Evolutionary conservation across 1,140 invertebrate species (phyloP), one percentile per base, ranked within the genome.

Genomic region (Drosophila persimilis): DNA sequence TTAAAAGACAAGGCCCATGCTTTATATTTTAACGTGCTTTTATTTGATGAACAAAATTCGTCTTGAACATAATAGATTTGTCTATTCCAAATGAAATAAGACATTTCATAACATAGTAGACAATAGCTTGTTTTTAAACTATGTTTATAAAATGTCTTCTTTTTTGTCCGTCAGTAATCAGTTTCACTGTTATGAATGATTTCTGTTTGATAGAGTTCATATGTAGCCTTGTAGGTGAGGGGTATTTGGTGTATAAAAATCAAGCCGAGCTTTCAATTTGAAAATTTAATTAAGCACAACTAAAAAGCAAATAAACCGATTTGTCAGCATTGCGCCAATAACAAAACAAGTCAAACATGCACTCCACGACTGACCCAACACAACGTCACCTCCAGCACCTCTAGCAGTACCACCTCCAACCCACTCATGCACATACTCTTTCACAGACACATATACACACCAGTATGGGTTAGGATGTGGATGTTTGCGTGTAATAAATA

Each of bases 401-500:
- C 26, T 6, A 1, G 1, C 11, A 13, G 17, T n/a, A 48, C n/a
- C 20, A 26, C 64, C 31, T 39, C 50, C 44, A 54, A 20, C 31
- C 22, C 26, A 35, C 44, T 43, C 46, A 29, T 39, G 8, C 54
- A 62, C 58, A 35, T 3, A 35, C 11, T 39, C 35, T 13, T 3
- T 3, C 31, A 11, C 31, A 56, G 20, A 73, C 55, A 57, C 15
- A 20, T 20, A 20, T 44, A 39, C 35, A n/a, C 44, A 72, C 50
- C 46, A 58, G 51, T 53, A 53, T 35, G 15, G 52, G 52, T 50
- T 44, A 51, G 53, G 58, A 60, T 43, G 57, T 47, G 61, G 41
- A 44, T 71, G 64, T 80, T 80, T 86, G 81, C 64, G 73, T 86
- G 77, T 60, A 60, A 88, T 88, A 88, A 85, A 88, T 88, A 88